Percentiles rank a stretch among this genome's conserved stretches.
phyloP scores from a whole-genome alignment of 2,888 invertebrate species.

The Mesorhabditis sp. region DNA sequence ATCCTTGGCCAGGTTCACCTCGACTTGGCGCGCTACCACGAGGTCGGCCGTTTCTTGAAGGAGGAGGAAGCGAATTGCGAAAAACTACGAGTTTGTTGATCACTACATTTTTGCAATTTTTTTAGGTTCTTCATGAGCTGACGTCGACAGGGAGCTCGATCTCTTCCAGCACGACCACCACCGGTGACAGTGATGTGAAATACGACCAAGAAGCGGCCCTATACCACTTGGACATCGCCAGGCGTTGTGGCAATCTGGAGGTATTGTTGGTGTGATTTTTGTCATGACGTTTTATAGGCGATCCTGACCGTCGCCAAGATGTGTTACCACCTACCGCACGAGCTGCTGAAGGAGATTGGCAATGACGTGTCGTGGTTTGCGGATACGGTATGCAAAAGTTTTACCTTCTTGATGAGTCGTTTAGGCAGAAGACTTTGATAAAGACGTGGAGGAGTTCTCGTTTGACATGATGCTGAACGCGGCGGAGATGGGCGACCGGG shows the following conservation, averaged over 20 bases:
- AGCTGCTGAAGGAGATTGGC: constrained; percentile 61
- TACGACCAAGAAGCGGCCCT: constrained; percentile 64
- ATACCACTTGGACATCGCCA: constrained; percentile 64
- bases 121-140: constrained; percentile 1
- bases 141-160: background rate
- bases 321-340: constrained; percentile 62
- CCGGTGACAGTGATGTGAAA: background rate
- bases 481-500: constrained; percentile 63
- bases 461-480: constrained; percentile 60
- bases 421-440: constrained; percentile 48
- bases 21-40: constrained; percentile 65
- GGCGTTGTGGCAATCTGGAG: constrained; percentile 63
- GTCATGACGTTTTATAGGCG: constrained; percentile 50
- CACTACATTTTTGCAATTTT: background rate
- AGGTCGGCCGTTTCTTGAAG: constrained; percentile 62
- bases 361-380: constrained; percentile 54
- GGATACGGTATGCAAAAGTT: constrained; percentile 10
- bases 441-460: constrained; percentile 52
- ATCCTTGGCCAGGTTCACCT: constrained; percentile 65
- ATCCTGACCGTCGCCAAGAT: constrained; percentile 63
- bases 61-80: constrained; percentile 27
- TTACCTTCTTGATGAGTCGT: background rate
- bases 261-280: background rate
- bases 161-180: background rate
- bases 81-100: constrained; percentile 3